A percentile compares a stretch with the other conserved stretches of the same genome.
phyloP scores from a whole-genome alignment of 1,140 invertebrate genomes.

The Uloborus diversus region DNA sequence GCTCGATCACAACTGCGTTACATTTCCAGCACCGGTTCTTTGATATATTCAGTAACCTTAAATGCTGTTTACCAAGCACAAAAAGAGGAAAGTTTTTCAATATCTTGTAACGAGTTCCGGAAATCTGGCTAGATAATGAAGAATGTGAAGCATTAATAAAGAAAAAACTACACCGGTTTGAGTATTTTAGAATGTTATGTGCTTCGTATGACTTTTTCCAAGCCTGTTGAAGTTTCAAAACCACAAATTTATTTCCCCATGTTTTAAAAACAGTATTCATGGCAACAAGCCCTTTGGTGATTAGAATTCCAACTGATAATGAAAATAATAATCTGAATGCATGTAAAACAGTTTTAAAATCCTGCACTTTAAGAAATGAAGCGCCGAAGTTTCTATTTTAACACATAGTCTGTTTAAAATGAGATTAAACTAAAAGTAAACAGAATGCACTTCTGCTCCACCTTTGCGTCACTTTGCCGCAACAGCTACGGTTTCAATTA shows the following conservation, averaged over 20 bases:
- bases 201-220: background rate
- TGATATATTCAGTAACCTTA: slow-evolving; percentile 18
- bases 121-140: background rate
- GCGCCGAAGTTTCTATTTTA: background rate
- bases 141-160: background rate
- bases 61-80: slow-evolving; percentile 32
- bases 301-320: background rate
- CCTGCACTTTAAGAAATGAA: background rate
- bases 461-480: background rate
- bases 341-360: background rate
- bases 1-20: slow-evolving; percentile 46
- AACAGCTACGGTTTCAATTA: background rate
- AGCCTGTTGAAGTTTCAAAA: slow-evolving; percentile 15
- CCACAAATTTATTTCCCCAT: slow-evolving; percentile 48
- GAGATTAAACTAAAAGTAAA: background rate
- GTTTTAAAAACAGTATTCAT: slow-evolving; percentile 49
- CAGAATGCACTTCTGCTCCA: background rate
- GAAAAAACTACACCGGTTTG: background rate
- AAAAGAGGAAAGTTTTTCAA: background rate
- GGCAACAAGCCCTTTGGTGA: background rate
- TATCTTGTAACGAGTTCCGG: background rate
- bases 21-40: slow-evolving; percentile 50
- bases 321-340: background rate
- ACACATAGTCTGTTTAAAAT: background rate
- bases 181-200: background rate